These are phyloP conservation scores for Anastrepha obliqua DNA, from an alignment of 1,140 invertebrate species.

Conservation along the genomic window DNA sequence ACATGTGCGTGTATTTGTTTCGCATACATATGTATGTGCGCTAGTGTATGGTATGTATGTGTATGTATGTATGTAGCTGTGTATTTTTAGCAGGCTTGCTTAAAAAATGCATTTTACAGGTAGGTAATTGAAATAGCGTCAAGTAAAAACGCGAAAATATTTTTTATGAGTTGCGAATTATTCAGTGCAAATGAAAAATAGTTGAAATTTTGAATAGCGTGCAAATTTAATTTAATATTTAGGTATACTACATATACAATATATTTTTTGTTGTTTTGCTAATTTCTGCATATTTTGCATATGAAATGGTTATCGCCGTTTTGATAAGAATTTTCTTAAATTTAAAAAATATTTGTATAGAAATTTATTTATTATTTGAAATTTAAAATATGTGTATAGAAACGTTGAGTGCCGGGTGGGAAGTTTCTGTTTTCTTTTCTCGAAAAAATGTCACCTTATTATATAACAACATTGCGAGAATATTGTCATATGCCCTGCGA, in stretches of 20 bases:
- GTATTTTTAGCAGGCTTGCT: conserved; percentile 1
- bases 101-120: conserved; percentile 20
- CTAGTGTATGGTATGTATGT: not conserved
- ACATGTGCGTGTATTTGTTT: not conserved
- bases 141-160: conserved; percentile 39
- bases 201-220: conserved; percentile 4
- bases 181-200: conserved; percentile 21
- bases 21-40: not conserved
- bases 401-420: too few relatives aligned
- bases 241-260: not conserved
- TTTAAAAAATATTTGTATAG: too few relatives aligned
- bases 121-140: conserved; percentile 35
- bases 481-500: too few relatives aligned
- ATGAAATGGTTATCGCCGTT: not conserved
- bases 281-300: not conserved
- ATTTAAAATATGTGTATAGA: too few relatives aligned
- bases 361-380: too few relatives aligned
- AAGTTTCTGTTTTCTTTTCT: too few relatives aligned
- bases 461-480: too few relatives aligned
- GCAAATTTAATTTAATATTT: not conserved
- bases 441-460: too few relatives aligned
- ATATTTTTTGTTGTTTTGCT: not conserved
- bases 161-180: conserved; percentile 43
- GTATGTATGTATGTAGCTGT: not conserved
- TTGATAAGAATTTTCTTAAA: not conserved